Evolutionary conservation across 2,113 vertebrate species (phyloP).

Genomic region (Leuciscus idus): DNA sequence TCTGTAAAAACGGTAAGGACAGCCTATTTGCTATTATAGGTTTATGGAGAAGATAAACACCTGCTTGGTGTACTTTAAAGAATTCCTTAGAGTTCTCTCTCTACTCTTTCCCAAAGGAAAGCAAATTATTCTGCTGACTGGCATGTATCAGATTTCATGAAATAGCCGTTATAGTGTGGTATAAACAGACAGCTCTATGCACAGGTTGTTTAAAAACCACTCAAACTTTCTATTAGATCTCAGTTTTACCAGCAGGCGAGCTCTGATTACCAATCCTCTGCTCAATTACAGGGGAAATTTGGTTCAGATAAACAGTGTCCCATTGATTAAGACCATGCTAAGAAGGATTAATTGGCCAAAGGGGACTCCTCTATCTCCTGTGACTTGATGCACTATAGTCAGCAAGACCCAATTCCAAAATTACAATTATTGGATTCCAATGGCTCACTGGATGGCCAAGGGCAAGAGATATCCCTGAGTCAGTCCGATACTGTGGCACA

Average conservation of each 20-base stretch:
- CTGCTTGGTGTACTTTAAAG: conserved; percentile 23
- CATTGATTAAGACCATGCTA: conserved; percentile 74
- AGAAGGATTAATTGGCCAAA: conserved; percentile 72
- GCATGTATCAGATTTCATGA: conserved; percentile 3
- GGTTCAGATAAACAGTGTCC: conserved; percentile 74
- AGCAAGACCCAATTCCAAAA: conserved; percentile 69
- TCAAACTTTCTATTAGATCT: conserved; percentile 25
- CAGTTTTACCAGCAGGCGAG: conserved; percentile 38
- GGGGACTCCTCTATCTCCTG: conserved; percentile 69
- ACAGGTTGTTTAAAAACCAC: not conserved
- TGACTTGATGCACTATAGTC: conserved; percentile 69
- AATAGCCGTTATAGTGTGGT: conserved; percentile 1
- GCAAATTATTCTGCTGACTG: not conserved
- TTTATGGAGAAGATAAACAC: conserved; percentile 45
- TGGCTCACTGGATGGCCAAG: conserved; percentile 67
- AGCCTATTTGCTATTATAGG: conserved; percentile 48
- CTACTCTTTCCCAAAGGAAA: not conserved
- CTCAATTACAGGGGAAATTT: conserved; percentile 76
- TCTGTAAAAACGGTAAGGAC: conserved; percentile 99
- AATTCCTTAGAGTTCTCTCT: not conserved
- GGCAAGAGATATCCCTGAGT: conserved; percentile 59
- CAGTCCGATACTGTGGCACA: conserved; percentile 57
- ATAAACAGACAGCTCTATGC: not conserved
- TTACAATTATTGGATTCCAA: conserved; percentile 76
- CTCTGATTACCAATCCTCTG: conserved; percentile 71